Evolutionary conservation across 2,113 vertebrate species (phyloP).

Genomic region (Chamaetylas fuelleborni): DNA sequence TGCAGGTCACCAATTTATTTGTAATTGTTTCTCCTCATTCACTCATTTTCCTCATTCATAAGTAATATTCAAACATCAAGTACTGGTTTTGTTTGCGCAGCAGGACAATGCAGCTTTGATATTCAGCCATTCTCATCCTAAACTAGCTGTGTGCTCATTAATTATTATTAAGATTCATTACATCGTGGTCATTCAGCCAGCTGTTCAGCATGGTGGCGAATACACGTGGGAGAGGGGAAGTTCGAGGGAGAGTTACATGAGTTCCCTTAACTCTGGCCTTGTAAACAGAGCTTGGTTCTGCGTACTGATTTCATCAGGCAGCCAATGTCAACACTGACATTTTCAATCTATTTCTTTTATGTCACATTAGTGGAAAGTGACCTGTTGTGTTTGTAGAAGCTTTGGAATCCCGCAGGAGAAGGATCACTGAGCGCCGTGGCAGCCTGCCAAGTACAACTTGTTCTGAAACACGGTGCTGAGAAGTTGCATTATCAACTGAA

Average conservation of each 20-base stretch:
- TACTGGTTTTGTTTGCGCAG: not conserved
- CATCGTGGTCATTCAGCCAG: not conserved
- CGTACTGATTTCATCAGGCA: conserved; percentile 42
- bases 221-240: not conserved
- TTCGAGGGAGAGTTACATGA: not conserved
- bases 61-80: not conserved
- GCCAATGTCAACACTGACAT: conserved; percentile 47
- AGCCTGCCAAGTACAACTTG: conserved; percentile 64
- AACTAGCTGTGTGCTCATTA: not conserved
- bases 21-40: not conserved
- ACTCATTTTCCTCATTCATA: not conserved
- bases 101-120: not conserved
- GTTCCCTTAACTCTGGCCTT: not conserved
- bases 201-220: not conserved
- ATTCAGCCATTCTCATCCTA: not conserved
- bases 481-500: conserved; percentile 56
- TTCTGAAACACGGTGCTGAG: conserved; percentile 46
- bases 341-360: conserved; percentile 62
- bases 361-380: conserved; percentile 57
- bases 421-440: conserved; percentile 54
- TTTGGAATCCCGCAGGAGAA: conserved; percentile 64
- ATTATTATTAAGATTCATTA: not conserved
- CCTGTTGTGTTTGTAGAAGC: conserved; percentile 64
- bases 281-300: conserved; percentile 31
- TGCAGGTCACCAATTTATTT: not conserved